A percentile compares a stretch with the other conserved stretches of the same genome.
phyloP scores from a whole-genome alignment of 1,140 invertebrate genomes.

The Pseudomyrmex concolor region DNA sequence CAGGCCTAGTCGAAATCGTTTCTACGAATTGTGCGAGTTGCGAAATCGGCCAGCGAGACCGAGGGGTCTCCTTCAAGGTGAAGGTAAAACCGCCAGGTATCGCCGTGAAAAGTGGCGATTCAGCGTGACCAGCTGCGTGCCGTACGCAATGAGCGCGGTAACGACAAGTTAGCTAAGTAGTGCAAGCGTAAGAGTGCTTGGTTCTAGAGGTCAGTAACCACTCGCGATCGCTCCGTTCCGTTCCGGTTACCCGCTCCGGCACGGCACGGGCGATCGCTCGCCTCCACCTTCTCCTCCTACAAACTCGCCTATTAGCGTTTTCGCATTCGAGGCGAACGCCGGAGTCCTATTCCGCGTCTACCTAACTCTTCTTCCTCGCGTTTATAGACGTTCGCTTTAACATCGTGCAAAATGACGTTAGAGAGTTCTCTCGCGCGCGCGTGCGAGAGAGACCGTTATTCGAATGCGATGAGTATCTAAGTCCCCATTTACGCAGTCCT shows the following conservation, averaged over 20 bases:
- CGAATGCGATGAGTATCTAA: slow-evolving; percentile 40
- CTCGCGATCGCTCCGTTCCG: slow-evolving; percentile 79
- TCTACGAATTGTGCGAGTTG: not conserved
- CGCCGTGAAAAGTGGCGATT: slow-evolving; percentile 70
- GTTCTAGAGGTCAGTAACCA: slow-evolving; percentile 84
- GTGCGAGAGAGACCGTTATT: slow-evolving; percentile 23
- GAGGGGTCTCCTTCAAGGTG: slow-evolving; percentile 81
- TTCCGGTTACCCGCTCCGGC: slow-evolving; percentile 82
- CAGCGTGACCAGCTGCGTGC: slow-evolving; percentile 52
- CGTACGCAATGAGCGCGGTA: slow-evolving; percentile 60
- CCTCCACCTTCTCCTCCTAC: slow-evolving; percentile 40
- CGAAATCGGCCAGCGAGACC: not conserved
- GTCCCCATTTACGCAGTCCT: slow-evolving; percentile 25
- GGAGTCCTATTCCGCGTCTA: slow-evolving; percentile 4
- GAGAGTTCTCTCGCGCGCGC: slow-evolving; percentile 14
- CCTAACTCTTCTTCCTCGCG: slow-evolving; percentile 6
- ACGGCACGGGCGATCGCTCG: slow-evolving; percentile 65
- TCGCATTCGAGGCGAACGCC: slow-evolving; percentile 13
- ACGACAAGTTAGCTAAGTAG: slow-evolving; percentile 84
- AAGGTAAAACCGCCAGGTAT: slow-evolving; percentile 74
- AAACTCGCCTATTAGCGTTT: slow-evolving; percentile 44
- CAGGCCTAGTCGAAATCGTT: not conserved
- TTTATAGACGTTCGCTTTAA: slow-evolving; percentile 2
- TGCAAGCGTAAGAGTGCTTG: slow-evolving; percentile 85
- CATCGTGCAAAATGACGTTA: slow-evolving; percentile 28